Conservation (phyloP, 2,113 vertebrate genomes). For the Menura novaehollandiae region DNA sequence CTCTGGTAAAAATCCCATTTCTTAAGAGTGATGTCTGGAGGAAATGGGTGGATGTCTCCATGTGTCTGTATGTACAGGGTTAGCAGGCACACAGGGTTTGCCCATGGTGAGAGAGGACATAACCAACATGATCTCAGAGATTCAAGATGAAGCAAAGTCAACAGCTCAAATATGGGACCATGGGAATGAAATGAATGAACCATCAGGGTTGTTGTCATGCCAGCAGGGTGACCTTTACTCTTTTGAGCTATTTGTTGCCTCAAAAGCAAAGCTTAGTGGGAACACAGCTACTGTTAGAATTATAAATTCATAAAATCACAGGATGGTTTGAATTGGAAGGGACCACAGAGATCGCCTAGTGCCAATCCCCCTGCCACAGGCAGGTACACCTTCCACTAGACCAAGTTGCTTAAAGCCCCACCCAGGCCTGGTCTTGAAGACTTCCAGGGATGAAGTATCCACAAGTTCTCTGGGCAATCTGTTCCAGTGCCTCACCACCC, state of each 20-base stretch:
- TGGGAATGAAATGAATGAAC: background rate
- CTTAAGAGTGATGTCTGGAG: background rate
- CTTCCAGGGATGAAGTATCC: background rate
- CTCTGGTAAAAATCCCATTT: background rate
- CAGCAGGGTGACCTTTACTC: background rate
- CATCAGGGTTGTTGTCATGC: background rate
- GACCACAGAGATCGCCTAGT: background rate
- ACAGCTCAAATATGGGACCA: background rate
- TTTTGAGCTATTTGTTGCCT: background rate
- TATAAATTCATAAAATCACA: background rate
- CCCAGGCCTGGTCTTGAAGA: background rate
- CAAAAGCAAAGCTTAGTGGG: background rate
- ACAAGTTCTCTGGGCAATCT: background rate
- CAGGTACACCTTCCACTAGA: background rate
- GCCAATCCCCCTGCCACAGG: background rate
- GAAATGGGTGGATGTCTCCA: background rate
- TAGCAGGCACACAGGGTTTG: background rate
- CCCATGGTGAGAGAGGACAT: background rate
- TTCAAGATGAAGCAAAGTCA: background rate
- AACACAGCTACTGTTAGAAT: background rate
- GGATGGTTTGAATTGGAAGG: background rate
- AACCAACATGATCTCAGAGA: background rate
- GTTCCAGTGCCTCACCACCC: background rate
- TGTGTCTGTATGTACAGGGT: background rate
- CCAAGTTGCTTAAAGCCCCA: background rate